phyloP scores from a whole-genome alignment of 2,797 vertebrate genomes.

The Sebastes alutus region DNA sequence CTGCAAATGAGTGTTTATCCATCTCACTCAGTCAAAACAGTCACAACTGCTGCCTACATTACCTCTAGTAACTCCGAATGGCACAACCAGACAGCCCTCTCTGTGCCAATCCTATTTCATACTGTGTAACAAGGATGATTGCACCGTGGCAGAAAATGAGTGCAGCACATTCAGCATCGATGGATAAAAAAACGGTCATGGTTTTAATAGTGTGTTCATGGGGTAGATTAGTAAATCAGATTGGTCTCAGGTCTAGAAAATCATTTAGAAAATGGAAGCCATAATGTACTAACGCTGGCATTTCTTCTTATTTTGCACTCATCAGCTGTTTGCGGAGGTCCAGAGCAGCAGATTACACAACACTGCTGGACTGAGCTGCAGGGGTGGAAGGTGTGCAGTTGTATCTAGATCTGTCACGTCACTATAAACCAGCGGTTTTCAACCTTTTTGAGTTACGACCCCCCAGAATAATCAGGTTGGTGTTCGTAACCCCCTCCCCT shows the following conservation, averaged over 20 bases:
- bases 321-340: conserved; percentile 17
- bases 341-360: background rate
- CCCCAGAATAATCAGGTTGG: no score
- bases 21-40: conserved; percentile 49
- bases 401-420: background rate
- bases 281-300: background rate
- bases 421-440: background rate
- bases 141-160: conserved; percentile 60
- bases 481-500: no score
- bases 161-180: conserved; percentile 42
- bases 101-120: conserved; percentile 68
- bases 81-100: conserved; percentile 50
- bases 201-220: conserved; percentile 54
- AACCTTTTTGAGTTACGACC: no score
- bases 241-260: conserved; percentile 65
- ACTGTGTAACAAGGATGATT: conserved; percentile 61
- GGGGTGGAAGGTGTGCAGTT: background rate
- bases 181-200: conserved; percentile 34
- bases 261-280: conserved; percentile 43
- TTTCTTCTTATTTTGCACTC: conserved; percentile 21
- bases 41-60: conserved; percentile 46
- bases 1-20: conserved; percentile 55
- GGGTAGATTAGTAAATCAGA: conserved; percentile 67
- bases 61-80: conserved; percentile 42
- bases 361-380: background rate